Percentiles rank a stretch among this genome's conserved stretches.
Evolutionary conservation across 2,888 invertebrate species (phyloP).

Genomic region (Trachelus stipa): DNA sequence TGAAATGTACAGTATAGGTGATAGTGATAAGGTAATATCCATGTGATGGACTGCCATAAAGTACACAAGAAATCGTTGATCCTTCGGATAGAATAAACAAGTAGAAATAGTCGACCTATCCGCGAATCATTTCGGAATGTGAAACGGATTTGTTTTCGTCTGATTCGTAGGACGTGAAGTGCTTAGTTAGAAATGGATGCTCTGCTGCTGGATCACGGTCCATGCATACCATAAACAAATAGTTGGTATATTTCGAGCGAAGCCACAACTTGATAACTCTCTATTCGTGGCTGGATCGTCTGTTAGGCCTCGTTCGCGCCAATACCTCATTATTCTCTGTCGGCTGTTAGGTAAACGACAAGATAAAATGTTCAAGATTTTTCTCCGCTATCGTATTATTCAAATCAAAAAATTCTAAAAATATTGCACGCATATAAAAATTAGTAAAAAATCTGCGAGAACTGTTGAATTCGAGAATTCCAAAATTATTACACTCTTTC

Average conservation of each 20-base stretch:
- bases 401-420: not conserved
- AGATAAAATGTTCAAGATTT: not conserved
- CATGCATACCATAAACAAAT: conserved; percentile 5
- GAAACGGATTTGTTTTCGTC: conserved; percentile 1
- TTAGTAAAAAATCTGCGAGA: not conserved
- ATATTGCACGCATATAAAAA: not conserved
- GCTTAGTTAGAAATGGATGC: not conserved
- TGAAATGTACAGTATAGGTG: not conserved
- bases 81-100: not conserved
- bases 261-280: conserved; percentile 4
- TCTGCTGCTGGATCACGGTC: not conserved
- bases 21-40: too few species aligned
- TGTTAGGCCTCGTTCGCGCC: conserved; percentile 1
- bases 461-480: not conserved
- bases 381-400: not conserved
- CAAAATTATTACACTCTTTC: not conserved
- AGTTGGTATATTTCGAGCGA: conserved; percentile 8
- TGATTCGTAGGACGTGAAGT: not conserved
- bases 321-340: conserved; percentile 6
- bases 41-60: not conserved
- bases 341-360: not conserved
- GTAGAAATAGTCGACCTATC: not conserved
- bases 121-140: not conserved
- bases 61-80: not conserved
- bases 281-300: conserved; percentile 8